Evolutionary conservation across 2,888 invertebrate genomes (phyloP), one percentile per base, ranked within the genome.

Genomic region (Perithous albicinctus): DNA sequence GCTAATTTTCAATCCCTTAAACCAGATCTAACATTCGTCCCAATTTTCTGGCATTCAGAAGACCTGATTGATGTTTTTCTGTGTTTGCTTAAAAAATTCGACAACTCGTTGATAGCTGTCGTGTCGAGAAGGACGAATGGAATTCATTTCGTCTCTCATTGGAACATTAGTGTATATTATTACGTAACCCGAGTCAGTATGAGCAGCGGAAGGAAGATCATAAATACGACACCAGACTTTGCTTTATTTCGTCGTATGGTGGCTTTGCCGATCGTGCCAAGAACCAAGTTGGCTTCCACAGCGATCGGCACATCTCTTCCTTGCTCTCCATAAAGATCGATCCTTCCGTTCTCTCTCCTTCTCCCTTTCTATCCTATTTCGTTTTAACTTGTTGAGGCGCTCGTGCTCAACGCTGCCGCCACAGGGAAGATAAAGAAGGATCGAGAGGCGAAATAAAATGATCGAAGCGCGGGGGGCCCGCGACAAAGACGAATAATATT

Each of bases 401-500:
- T 77, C 80, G 80, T 84, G 80, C 84, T 78, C 81, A 64, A 69
- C 48, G 79, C 32, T 56, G 32, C 76, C 72, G 73, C 75, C 67
- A 59, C 66, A 75, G 72, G 38, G n/a, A 29, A 79, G 51, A 72
- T 70, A 67, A 77, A 64, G 54, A 61, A 67, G 64, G 79, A 76
- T 51, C 66, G 61, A 54, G n/a, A 64, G 54, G 75, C 75, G 59
- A 59, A n/a, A 81, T 78, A 64, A 80, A 80, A 80, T 73, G 82
- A 79, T 76, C 70, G 77, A 80, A 76, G 85, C 69, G 80, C 80
- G 84, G 82, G 79, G 80, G 85, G 77, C 75, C 76, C 75, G 76
- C 84, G 87, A 88, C 86, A 88, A 88, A 86, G 87, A 89, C 84
- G 85, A 88, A 87, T 87, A 88, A 88, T 87, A 82, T 82, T 82